phyloP scores from a whole-genome alignment of 2,797 vertebrate genomes.

The Falco columbarius region DNA sequence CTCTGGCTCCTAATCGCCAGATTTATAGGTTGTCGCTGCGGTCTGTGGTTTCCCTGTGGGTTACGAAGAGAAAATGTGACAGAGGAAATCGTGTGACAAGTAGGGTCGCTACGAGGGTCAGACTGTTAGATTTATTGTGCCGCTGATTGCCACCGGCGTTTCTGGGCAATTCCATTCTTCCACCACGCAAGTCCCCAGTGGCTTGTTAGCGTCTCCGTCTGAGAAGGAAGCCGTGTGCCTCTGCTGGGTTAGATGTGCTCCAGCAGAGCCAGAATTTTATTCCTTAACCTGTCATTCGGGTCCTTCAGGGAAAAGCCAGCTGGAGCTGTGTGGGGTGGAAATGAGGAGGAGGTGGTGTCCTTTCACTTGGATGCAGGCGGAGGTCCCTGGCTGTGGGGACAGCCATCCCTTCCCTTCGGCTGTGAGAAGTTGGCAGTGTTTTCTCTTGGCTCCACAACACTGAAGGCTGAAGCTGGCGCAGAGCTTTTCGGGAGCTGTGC shows the following conservation, averaged over 20 bases:
- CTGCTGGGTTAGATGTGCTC: not conserved
- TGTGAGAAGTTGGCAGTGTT: accelerated
- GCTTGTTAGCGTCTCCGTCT: not conserved
- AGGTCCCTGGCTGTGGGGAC: not conserved
- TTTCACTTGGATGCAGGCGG: accelerated
- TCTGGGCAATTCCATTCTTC: not conserved
- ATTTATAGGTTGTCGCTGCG: not conserved
- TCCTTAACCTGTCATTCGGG: not conserved
- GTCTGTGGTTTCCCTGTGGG: conserved; percentile 60
- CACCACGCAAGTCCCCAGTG: not conserved
- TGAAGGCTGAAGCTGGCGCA: not conserved
- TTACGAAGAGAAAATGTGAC: not conserved
- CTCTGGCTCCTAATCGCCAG: not conserved
- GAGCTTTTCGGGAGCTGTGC: accelerated
- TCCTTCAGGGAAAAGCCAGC: not conserved
- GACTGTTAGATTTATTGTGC: not conserved
- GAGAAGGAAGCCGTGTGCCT: not conserved
- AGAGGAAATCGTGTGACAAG: not conserved
- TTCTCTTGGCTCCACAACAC: accelerated
- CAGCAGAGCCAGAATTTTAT: not conserved
- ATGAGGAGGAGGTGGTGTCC: not conserved
- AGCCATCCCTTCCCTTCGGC: accelerated
- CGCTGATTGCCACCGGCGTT: not conserved
- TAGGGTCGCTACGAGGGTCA: not conserved
- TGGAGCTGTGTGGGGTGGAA: not conserved